Evolutionary conservation across 2,888 invertebrate genomes (phyloP).

Genomic region (Melikaiella ostensackeni): DNA sequence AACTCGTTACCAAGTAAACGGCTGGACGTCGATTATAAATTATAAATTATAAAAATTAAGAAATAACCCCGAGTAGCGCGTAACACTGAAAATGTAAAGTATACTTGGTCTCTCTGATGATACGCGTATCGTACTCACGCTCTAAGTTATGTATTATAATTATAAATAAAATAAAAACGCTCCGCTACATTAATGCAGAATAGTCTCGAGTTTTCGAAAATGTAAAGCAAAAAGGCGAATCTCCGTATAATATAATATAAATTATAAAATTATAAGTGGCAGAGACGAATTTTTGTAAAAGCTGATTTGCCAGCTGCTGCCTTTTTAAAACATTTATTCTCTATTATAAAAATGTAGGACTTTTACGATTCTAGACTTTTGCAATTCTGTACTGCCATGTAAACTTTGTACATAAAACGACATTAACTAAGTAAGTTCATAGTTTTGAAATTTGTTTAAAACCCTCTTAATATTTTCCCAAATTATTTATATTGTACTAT

Average conservation of each 20-base stretch:
- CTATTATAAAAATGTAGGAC: conserved; percentile 57
- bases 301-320: not conserved
- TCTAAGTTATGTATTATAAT: conserved; percentile 35
- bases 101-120: conserved; percentile 21
- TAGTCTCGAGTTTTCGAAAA: conserved; percentile 23
- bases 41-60: conserved; percentile 3
- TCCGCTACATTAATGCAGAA: conserved; percentile 35
- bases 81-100: not conserved
- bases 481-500: no score
- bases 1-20: conserved; percentile 37
- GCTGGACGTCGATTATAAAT: conserved; percentile 31
- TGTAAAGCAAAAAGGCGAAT: not conserved
- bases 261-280: conserved; percentile 6
- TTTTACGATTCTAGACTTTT: conserved; percentile 48
- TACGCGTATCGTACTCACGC: conserved; percentile 21
- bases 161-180: conserved; percentile 14
- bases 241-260: not conserved
- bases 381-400: conserved; percentile 63
- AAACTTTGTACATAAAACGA: conserved; percentile 70
- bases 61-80: conserved; percentile 35
- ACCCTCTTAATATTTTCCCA: not conserved
- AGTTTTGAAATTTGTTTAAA: not conserved
- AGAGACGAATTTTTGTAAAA: not conserved
- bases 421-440: conserved; percentile 58
- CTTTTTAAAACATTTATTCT: conserved; percentile 41